Percentiles rank a stretch among this genome's conserved stretches.
phyloP scores from a whole-genome alignment of 2,797 vertebrate species.

The Oreortyx pictus region DNA sequence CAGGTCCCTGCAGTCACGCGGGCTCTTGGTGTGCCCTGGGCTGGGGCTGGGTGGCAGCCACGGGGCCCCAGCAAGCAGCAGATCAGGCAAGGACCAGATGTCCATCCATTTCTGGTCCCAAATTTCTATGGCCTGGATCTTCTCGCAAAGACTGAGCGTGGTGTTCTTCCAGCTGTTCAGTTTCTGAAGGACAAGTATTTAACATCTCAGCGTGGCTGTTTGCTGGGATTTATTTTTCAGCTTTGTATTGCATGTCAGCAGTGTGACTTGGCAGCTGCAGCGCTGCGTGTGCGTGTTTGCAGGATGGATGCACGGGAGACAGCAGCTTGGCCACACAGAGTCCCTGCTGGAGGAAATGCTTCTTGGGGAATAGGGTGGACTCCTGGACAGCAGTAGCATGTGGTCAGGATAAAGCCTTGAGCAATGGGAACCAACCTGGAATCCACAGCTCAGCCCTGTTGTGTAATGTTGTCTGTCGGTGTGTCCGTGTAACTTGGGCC shows the following conservation, averaged over 20 bases:
- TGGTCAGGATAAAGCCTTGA: not conserved
- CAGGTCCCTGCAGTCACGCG: slow-evolving; percentile 48
- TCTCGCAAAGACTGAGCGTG: rapidly evolving
- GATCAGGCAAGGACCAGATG: not conserved
- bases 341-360: rapidly evolving
- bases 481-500: not conserved
- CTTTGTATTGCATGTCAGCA: not conserved
- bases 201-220: not conserved
- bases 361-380: not conserved
- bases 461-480: not conserved
- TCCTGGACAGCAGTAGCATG: rapidly evolving
- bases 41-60: not conserved
- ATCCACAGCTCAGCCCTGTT: not conserved
- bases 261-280: rapidly evolving
- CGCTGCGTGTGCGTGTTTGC: not conserved
- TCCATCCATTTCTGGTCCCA: not conserved
- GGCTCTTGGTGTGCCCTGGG: not conserved
- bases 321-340: not conserved
- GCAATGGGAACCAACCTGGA: not conserved
- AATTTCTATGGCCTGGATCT: not conserved
- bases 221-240: not conserved
- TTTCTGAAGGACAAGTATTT: no score
- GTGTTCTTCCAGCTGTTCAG: not conserved
- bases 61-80: not conserved
- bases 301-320: not conserved